A percentile compares a stretch with the other conserved stretches of the same genome.
These are phyloP conservation scores for Stenolophus ochropezus DNA, from an alignment of 2,888 invertebrate genomes.

Conservation along the genomic window DNA sequence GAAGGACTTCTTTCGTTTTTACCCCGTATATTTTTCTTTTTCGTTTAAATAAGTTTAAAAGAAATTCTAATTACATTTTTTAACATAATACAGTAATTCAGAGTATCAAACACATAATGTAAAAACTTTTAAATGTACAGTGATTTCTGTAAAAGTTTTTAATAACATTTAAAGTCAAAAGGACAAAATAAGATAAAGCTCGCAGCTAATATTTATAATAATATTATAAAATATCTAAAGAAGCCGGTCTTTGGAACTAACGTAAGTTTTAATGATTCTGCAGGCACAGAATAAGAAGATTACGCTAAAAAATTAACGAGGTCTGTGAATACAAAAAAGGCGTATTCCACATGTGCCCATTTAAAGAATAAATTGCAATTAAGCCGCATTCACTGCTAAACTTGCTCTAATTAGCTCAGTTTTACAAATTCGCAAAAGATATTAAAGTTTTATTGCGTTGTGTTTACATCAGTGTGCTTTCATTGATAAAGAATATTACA, in stretches of 20 bases:
- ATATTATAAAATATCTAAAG: background rate
- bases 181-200: background rate
- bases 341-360: constrained; percentile 3
- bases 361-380: constrained; percentile 41
- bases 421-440: constrained; percentile 40
- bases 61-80: no score
- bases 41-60: no score
- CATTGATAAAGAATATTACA: background rate
- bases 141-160: background rate
- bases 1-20: no score
- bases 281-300: constrained; percentile 38
- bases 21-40: no score
- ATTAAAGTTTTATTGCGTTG: constrained; percentile 33
- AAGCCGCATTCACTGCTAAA: constrained; percentile 39
- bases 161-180: background rate
- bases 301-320: background rate
- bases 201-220: background rate
- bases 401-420: constrained; percentile 46
- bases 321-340: background rate
- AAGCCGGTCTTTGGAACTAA: background rate
- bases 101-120: background rate
- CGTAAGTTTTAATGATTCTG: background rate
- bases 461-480: background rate
- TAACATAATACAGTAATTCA: no score
- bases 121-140: background rate